phyloP scores from a whole-genome alignment of 2,888 invertebrate species.

The Hirtodrosophila duncani region DNA sequence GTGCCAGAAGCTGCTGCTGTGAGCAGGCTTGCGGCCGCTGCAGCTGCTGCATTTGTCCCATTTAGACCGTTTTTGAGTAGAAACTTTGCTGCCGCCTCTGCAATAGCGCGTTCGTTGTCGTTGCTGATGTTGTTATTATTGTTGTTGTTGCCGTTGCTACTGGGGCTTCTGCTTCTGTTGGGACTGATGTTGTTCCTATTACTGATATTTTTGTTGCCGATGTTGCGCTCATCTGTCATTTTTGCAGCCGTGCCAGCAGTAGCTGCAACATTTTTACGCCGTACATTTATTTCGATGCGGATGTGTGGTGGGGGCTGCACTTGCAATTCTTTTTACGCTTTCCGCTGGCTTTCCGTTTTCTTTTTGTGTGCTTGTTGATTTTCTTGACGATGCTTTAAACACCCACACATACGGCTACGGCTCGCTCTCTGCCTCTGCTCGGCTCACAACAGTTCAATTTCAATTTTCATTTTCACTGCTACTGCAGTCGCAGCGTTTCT shows the following conservation, averaged over 20 bases:
- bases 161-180: conserved; percentile 21
- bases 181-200: conserved; percentile 25
- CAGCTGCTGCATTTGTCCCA: conserved; percentile 58
- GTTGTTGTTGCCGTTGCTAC: conserved; percentile 27
- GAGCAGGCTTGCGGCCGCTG: conserved; percentile 51
- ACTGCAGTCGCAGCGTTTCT: conserved; percentile 9
- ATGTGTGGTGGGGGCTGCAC: conserved; percentile 33
- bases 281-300: conserved; percentile 46
- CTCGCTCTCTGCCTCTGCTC: no score
- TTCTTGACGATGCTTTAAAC: no score
- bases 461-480: conserved; percentile 23
- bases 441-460: conserved; percentile 26
- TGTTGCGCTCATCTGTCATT: conserved; percentile 81
- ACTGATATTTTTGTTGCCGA: conserved; percentile 28
- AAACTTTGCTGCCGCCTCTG: conserved; percentile 71
- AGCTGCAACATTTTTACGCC: conserved; percentile 59
- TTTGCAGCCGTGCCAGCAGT: conserved; percentile 84
- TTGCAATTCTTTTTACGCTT: conserved; percentile 46
- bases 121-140: conserved; percentile 36
- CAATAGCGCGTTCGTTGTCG: conserved; percentile 61
- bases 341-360: conserved; percentile 19
- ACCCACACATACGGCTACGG: no score
- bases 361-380: conserved; percentile 2
- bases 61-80: conserved; percentile 74
- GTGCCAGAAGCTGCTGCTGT: conserved; percentile 60